A percentile compares a stretch with the other conserved stretches of the same genome.
Conservation (phyloP, 2,888 invertebrate species). For the Clistopyga incitator region DNA sequence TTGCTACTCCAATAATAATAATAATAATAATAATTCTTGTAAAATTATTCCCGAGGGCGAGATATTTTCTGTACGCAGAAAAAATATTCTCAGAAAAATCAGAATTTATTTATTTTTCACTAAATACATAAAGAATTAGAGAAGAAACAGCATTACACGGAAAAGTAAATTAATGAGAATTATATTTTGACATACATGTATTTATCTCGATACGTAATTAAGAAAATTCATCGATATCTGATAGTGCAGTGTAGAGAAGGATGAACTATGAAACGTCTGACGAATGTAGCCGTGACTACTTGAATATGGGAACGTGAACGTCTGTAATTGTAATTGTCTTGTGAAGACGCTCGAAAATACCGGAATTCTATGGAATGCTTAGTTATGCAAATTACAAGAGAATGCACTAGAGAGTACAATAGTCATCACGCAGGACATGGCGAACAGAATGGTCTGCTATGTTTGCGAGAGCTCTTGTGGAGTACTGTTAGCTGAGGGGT, state of each 20-base stretch:
- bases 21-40: neutral
- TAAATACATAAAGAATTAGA: too few species aligned
- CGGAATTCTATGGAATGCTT: constrained; percentile 3
- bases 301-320: neutral
- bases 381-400: constrained; percentile 15
- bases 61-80: too few species aligned
- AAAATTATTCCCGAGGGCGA: neutral
- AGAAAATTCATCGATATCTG: neutral
- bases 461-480: constrained; percentile 20
- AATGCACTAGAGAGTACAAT: constrained; percentile 4
- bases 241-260: neutral
- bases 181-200: neutral
- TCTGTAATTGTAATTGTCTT: neutral
- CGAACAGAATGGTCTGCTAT: constrained; percentile 10
- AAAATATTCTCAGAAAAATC: too few species aligned
- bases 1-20: neutral
- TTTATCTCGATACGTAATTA: neutral
- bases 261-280: constrained; percentile 1
- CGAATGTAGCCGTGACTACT: neutral
- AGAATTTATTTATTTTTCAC: too few species aligned
- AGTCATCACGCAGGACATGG: constrained; percentile 11
- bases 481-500: neutral
- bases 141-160: neutral
- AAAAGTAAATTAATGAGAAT: too few species aligned
- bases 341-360: constrained; percentile 25